Evolutionary conservation across 2,888 invertebrate species (phyloP).

Genomic region (Pyrocoelia pectoralis): DNA sequence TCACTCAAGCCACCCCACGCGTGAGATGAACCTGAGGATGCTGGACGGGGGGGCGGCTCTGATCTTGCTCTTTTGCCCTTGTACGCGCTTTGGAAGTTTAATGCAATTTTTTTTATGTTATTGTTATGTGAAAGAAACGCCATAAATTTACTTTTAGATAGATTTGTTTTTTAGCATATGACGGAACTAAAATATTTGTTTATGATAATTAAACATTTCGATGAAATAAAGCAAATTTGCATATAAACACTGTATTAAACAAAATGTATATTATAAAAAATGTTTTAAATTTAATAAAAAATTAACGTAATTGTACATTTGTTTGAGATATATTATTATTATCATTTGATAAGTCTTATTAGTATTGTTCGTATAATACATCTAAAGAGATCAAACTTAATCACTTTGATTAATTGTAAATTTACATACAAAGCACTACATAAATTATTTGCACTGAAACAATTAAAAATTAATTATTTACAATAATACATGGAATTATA

Average conservation of each 20-base stretch:
- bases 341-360: conserved; percentile 36
- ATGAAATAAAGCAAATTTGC: conserved; percentile 7
- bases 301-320: conserved; percentile 32
- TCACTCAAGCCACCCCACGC: no score
- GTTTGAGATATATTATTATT: conserved; percentile 36
- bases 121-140: no score
- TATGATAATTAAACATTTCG: no score
- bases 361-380: conserved; percentile 31
- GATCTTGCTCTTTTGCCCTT: no score
- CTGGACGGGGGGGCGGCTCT: no score
- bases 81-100: no score
- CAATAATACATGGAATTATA: conserved; percentile 28
- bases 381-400: conserved; percentile 36
- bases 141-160: no score
- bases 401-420: conserved; percentile 22
- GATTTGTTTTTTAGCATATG: no score
- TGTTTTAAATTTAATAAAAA: conserved; percentile 30
- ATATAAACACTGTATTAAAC: conserved; percentile 36
- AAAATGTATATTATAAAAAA: conserved; percentile 35
- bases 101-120: no score
- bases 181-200: no score
- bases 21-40: no score
- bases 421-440: conserved; percentile 32
- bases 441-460: conserved; percentile 32
- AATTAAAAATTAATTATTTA: conserved; percentile 30